phyloP scores from a whole-genome alignment of 2,113 vertebrate species.

The Agelaius tricolor region DNA sequence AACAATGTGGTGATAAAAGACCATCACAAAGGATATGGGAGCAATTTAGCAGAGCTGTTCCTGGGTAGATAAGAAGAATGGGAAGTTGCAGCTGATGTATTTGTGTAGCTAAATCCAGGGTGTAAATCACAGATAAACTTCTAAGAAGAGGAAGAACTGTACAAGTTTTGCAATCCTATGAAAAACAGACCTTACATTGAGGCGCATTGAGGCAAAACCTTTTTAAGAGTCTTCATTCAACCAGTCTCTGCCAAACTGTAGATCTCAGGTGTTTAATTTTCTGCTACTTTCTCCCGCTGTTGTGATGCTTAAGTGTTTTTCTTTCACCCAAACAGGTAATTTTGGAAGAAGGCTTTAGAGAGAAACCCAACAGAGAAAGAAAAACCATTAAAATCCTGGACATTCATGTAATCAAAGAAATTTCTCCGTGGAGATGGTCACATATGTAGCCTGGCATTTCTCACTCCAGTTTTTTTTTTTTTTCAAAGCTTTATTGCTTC shows the following conservation, averaged over 20 bases:
- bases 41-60: background rate
- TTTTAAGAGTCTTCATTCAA: background rate
- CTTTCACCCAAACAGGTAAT: background rate
- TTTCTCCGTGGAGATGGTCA: background rate
- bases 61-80: background rate
- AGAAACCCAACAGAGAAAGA: background rate
- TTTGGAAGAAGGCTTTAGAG: background rate
- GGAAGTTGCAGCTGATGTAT: background rate
- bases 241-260: background rate
- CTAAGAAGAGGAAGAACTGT: background rate
- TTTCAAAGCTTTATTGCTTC: background rate
- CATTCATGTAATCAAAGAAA: background rate
- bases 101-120: background rate
- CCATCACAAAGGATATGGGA: background rate
- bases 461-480: background rate
- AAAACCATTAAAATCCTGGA: background rate
- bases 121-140: background rate
- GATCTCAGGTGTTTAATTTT: background rate
- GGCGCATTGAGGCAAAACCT: background rate
- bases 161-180: background rate
- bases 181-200: background rate
- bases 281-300: background rate
- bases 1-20: background rate
- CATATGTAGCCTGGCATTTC: background rate
- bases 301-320: background rate